A percentile compares a stretch with the other conserved stretches of the same genome.
Conservation (phyloP, 1,140 invertebrate species). For the Tetraneura akinire region DNA sequence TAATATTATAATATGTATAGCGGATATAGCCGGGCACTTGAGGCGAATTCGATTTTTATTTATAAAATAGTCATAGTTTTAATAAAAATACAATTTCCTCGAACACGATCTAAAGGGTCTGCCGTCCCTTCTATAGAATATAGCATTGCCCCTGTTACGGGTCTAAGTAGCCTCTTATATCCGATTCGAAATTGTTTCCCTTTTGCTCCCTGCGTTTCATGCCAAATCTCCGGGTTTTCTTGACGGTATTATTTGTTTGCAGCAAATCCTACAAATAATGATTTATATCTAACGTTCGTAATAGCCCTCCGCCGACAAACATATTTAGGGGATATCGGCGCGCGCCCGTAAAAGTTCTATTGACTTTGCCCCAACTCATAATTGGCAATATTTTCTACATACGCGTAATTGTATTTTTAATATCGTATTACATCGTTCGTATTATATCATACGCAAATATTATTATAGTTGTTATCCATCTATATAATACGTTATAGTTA, state of each 20-base stretch:
- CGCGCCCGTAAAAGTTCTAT: slow-evolving; percentile 26
- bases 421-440: too few relatives aligned
- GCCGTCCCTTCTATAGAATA: slow-evolving; percentile 15
- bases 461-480: too few relatives aligned
- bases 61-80: slow-evolving; percentile 25
- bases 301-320: slow-evolving; percentile 32
- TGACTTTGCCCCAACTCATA: slow-evolving; percentile 17
- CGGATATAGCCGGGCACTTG: background rate
- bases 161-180: slow-evolving; percentile 46
- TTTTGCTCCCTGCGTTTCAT: slow-evolving; percentile 33
- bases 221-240: slow-evolving; percentile 47
- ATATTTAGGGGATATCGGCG: slow-evolving; percentile 12
- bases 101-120: slow-evolving; percentile 21
- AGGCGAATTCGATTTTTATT: background rate
- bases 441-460: background rate
- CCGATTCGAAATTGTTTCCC: slow-evolving; percentile 44
- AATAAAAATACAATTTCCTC: slow-evolving; percentile 30
- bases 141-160: slow-evolving; percentile 29
- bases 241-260: slow-evolving; percentile 46
- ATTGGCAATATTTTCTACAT: background rate
- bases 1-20: background rate
- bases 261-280: slow-evolving; percentile 45
- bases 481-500: too few relatives aligned
- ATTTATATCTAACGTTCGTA: slow-evolving; percentile 41
- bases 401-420: too few relatives aligned